Base-by-base conservation (phyloP, 2,113 vertebrate species). In the Hemicordylus capensis region DNA sequence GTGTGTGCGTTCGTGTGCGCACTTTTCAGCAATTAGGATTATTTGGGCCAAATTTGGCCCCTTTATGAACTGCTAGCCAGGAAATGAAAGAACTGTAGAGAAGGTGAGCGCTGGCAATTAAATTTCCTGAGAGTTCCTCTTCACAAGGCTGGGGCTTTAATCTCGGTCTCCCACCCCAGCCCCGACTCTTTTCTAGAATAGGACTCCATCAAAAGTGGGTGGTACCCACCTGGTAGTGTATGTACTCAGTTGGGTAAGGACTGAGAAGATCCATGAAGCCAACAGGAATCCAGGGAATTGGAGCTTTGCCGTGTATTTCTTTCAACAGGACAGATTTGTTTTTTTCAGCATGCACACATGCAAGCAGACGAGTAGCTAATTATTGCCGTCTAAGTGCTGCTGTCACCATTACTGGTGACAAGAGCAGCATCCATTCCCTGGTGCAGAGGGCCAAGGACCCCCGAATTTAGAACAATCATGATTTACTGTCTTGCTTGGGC, bases 361-460 rank as follows among this genome's bases (percentile, higher is more conserved):
- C 6, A 24, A 77, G 12, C 64, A 59, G 14, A 81, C 85, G 34
- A 22, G n/a, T 74, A 19, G n/a, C 24, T 83, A 82, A 78, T 86
- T 74, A 89, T 48, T 24, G 81, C 74, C 4, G 26, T 44, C 15
- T 39, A 81, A 42, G 42, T 67, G 83, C 78, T 67, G 59, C 78
- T 73, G 39, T 79, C 58, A 72, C 80, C 31, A 74, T 67, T 63
- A 42, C 63, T 70, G 77, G 85, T 1, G 0, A 11, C 2, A 54
- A n/a, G 87, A 88, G 87, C 63, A 77, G 76, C 79, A 44, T 93
- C 56, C 11, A 2, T 80, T 61, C 84, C 42, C 69, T 80, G 54
- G 88, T 87, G 61, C 59, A 74, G 63, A 92, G 89, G 94, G 91
- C 81, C 94, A 94, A 90, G 84, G 93, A 94, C 87, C 92, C 95